Evolutionary conservation across 2,113 vertebrate genomes (phyloP), one percentile per base, ranked within the genome.

Genomic region (Pipra filicauda): DNA sequence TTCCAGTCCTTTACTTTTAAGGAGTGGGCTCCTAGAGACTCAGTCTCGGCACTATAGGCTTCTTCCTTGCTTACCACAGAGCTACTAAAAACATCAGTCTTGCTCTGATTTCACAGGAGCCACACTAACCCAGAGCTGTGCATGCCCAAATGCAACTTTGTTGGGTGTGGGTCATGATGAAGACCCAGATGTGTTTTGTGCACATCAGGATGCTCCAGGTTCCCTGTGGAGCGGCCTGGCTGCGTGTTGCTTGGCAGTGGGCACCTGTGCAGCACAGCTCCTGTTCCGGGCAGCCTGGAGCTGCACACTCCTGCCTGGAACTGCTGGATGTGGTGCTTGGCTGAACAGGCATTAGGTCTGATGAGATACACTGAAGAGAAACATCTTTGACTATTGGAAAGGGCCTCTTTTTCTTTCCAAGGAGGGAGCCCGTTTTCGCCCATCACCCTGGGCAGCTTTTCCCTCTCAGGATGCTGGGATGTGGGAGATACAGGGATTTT

Each of bases 91-190:
- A 21, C 4, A 12, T 28, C 1, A 4, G 26, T n/a, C 76, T 73
- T 1, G 3, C 37, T 80, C 9, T 28, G 20, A 4, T 54, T 49
- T 84, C 35, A 1, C 7, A 37, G 39, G 39, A 52, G 33, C 52
- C 2, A 0, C 3, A 9, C 19, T 51, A n/a, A 30, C 16, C 35
- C 44, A 18, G 70, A 48, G 7, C 55, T 16, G 24, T 19, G 52
- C 31, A 2, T 1, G 21, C 18, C 70, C 33, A 55, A 31, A 21
- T 2, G 30, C 26, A 6, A 1, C 9, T 21, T 15, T 30, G 3
- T 15, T 19, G 15, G 55, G 58, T 30, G 33, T 39, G 7, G 39
- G 55, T 57, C 37, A n/a, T 0, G 0, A 1, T 20, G 16, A 31
- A 51, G 57, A 44, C 26, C 19, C 7, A 4, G 17, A 2, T 28